Evolutionary conservation across 2,113 vertebrate genomes (phyloP), one percentile per base, ranked within the genome.

Genomic region (Salvator merianae): DNA sequence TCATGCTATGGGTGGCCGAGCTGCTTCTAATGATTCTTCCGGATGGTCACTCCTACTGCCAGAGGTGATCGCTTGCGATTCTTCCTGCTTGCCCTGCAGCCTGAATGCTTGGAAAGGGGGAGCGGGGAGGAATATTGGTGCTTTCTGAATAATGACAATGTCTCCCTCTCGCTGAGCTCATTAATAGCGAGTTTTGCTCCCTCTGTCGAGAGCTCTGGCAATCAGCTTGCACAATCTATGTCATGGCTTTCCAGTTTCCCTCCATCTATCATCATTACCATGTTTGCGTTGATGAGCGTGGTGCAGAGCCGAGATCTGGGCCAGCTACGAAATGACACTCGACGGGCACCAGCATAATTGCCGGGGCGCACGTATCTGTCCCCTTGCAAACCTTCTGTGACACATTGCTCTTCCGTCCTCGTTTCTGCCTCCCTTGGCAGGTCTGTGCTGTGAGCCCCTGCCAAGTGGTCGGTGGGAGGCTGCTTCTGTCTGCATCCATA

Each of bases 211-310:
- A 86, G 53, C 89, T 84, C 59, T 14, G 0, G 76, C 90, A 89
- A 78, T 88, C 92, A 90, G 86, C 59, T 84, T 77, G 79, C 4
- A 20, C 90, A 89, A 92, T 7, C 87, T 82, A 91, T 88, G 93
- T 92, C 89, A 83, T 87, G 84, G 79, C 88, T 88, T 82, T 91
- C 84, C 87, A 79, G 83, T 26, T 90, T 89, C 85, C 88, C 38
- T 65, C 93, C 90, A 94, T 95, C 93, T 93, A 93, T 95, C 94
- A 92, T 94, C 88, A 93, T 95, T 94, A 93, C 93, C 90, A 89
- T 87, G 91, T 93, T 93, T 91, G 84, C 79, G 81, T 92, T 95
- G 93, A 94, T 95, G 91, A 92, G 91, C 90, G 90, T 92, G 89
- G 92, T 91, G 92, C 90, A 91, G 90, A 84, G 92, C 92, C 89